Evolutionary conservation across 2,797 vertebrate genomes (phyloP).

Genomic region (Notamacropus eugenii): DNA sequence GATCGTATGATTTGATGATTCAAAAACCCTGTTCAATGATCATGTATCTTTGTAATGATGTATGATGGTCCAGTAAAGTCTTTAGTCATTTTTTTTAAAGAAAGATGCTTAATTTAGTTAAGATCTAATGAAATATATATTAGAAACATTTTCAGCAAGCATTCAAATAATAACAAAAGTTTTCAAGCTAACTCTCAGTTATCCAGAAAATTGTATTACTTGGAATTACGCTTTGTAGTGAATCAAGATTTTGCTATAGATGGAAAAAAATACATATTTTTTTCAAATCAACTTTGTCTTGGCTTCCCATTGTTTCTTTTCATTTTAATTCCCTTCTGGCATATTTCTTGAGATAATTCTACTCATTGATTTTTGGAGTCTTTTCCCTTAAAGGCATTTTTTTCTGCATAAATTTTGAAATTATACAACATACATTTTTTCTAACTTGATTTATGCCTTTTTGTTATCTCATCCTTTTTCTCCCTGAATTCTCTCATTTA

Average conservation of each 20-base stretch:
- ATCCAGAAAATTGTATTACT: neutral
- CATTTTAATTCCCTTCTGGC: constrained; percentile 9
- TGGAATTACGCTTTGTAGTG: neutral
- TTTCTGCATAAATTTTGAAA: neutral
- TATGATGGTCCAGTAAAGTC: neutral
- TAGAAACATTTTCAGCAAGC: neutral
- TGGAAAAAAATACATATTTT: neutral
- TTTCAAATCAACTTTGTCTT: neutral
- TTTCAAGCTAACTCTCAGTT: neutral
- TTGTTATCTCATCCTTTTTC: neutral
- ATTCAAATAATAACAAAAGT: neutral
- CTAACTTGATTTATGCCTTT: constrained; percentile 1
- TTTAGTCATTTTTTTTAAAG: neutral
- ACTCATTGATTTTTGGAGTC: constrained; percentile 6
- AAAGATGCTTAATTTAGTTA: neutral
- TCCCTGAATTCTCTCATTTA: neutral
- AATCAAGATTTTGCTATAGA: neutral
- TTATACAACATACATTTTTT: neutral
- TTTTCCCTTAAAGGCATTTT: neutral
- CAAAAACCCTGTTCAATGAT: neutral
- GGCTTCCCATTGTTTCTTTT: constrained; percentile 5
- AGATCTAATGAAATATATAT: neutral
- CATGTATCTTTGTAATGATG: neutral
- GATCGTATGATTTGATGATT: neutral
- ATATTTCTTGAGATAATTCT: constrained; percentile 5